phyloP scores from a whole-genome alignment of 2,888 invertebrate genomes.

The Urechis unicinctus region DNA sequence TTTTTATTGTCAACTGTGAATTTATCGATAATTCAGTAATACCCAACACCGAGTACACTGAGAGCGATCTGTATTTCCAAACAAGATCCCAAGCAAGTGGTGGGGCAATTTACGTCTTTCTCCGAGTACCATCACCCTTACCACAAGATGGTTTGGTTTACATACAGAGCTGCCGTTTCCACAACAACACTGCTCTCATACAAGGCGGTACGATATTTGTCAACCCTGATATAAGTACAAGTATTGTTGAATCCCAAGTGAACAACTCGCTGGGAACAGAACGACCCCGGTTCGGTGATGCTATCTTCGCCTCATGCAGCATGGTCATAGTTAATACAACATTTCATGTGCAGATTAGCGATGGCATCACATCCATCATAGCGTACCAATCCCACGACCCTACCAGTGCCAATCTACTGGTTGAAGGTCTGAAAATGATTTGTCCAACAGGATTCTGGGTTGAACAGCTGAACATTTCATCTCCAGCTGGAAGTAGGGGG shows the following conservation, averaged over 20 bases:
- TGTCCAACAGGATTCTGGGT: constrained; percentile 4
- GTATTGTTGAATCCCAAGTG: not conserved
- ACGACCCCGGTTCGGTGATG: constrained; percentile 4
- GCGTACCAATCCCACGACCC: constrained; percentile 8
- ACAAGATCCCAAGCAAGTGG: constrained; percentile 8
- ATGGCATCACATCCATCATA: not conserved
- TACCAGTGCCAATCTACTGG: not conserved
- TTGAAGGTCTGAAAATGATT: not conserved
- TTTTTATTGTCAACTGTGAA: constrained; percentile 1
- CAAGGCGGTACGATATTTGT: constrained; percentile 15
- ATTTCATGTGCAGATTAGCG: not conserved
- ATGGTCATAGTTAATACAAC: not conserved
- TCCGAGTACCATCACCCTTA: constrained; percentile 1
- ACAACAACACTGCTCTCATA: constrained; percentile 11
- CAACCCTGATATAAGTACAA: constrained; percentile 3
- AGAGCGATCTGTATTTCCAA: constrained; percentile 3
- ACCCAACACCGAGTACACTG: not conserved
- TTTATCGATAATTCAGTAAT: constrained; percentile 1
- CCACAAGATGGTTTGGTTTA: constrained; percentile 3
- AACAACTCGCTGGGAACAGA: not conserved
- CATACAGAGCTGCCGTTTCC: constrained; percentile 8
- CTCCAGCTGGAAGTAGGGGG: constrained; percentile 1
- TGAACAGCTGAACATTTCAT: constrained; percentile 5
- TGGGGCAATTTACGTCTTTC: constrained; percentile 7
- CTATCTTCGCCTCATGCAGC: constrained; percentile 5